Percentiles rank a stretch among this genome's conserved stretches.
phyloP scores from a whole-genome alignment of 1,140 invertebrate genomes.

The Vanessa tameamea region DNA sequence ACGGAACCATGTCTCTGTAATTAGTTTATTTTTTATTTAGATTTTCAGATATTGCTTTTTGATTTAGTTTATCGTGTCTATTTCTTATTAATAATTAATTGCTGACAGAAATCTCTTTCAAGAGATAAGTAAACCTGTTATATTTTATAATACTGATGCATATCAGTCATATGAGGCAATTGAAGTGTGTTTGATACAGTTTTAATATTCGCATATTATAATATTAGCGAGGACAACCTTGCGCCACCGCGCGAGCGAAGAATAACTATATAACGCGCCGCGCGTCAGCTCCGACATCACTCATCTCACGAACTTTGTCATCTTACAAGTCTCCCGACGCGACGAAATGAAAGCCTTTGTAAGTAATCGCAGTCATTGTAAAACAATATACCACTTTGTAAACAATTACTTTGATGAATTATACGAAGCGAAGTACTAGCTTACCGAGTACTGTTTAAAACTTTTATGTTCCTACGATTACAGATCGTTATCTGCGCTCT shows the following conservation, averaged over 20 bases:
- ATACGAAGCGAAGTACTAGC: too few relatives aligned
- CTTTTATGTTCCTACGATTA: background rate
- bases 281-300: background rate
- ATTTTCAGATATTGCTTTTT: too few relatives aligned
- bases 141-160: background rate
- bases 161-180: background rate
- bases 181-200: background rate
- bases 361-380: constrained; percentile 11
- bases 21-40: too few relatives aligned
- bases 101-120: too few relatives aligned
- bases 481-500: constrained; percentile 32
- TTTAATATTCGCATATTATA: background rate
- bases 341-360: constrained; percentile 36
- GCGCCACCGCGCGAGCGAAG: background rate
- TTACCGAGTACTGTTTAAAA: too few relatives aligned
- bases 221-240: constrained; percentile 14
- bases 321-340: background rate
- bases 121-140: too few relatives aligned
- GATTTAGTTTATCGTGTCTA: too few relatives aligned
- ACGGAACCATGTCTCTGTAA: too few relatives aligned
- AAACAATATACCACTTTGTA: background rate
- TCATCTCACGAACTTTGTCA: constrained; percentile 2
- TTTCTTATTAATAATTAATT: too few relatives aligned
- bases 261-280: constrained; percentile 6
- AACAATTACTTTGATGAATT: background rate